Conservation (phyloP, 1,140 invertebrate species). For the Aphidius ervi region DNA sequence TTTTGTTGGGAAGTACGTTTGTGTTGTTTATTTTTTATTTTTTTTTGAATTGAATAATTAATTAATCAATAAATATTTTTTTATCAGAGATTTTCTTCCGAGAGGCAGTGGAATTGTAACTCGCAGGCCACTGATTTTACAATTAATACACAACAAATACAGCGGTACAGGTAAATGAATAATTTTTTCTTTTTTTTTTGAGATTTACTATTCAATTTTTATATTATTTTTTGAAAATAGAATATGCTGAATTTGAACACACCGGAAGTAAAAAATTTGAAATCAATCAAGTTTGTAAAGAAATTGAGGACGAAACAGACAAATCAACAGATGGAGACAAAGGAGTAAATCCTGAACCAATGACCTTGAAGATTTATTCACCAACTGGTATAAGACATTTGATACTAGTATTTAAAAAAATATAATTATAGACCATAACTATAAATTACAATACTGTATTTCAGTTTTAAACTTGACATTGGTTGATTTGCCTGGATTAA, state of each 20-base stretch:
- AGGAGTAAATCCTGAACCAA: constrained; percentile 96
- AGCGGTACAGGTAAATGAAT: constrained; percentile 58
- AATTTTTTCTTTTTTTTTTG: no score
- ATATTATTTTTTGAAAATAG: no score
- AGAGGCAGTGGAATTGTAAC: constrained; percentile 97
- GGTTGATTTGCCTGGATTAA: constrained; percentile 93
- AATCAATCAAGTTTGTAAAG: constrained; percentile 90
- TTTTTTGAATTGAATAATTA: no score
- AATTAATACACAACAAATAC: constrained; percentile 81
- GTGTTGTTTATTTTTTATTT: no score
- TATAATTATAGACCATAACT: no score
- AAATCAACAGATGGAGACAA: constrained; percentile 97
- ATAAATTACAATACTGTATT: no score
- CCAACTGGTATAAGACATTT: no score
- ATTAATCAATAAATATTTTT: no score
- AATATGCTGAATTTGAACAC: constrained; percentile 98
- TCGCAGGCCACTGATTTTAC: constrained; percentile 93
- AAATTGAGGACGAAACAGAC: constrained; percentile 98
- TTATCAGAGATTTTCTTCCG: constrained; percentile 88
- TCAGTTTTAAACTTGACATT: constrained; percentile 89
- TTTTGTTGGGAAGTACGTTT: constrained; percentile 96
- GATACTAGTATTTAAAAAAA: no score
- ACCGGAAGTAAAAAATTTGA: constrained; percentile 96
- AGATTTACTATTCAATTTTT: no score
- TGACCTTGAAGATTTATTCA: constrained; percentile 97